Base-by-base conservation (phyloP, 2,113 vertebrate species). In the Rhea pennata region DNA sequence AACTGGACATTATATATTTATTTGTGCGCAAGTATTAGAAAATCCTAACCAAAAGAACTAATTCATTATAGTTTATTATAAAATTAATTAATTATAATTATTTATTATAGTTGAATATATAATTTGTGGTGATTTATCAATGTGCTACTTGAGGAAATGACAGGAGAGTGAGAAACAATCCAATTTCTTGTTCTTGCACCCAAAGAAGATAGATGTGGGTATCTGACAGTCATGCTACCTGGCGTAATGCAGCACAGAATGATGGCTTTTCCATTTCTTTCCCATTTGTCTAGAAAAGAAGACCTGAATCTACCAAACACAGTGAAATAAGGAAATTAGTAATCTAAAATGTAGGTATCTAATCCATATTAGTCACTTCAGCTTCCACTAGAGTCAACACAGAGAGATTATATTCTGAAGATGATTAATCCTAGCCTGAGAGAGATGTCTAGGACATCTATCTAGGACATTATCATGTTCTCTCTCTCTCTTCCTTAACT, bases 401-500 rank as follows among this genome's bases (percentile, higher is more conserved):
- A 92, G 75, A 88, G 73, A 1, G 17, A 81, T 86, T 80, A 81
- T 78, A 61, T 88, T 78, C 72, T 50, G 69, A 78, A 33, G 27
- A 62, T 66, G 40, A 95, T 90, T 84, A 86, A 95, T 94, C 56
- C 48, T 64, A 87, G 29, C 33, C 65, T 88, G 33, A 88, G 73
- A 93, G 23, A 77, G 53, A 20, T 58, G 61, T 88, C 95, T 88
- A 77, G 90, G 90, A 81, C 33, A 14, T 12, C 31, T 87, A 50
- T 10, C 31, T 88, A 54, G 50, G 59, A 90, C 92, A 58, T 96
- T 81, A 77, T 90, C 82, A 84, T 40, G 29, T 29, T 73, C 42
- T 77, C 65, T 27, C 54, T 56, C 27, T 58, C 27, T 31, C 29
- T 58, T 33, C 56, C 33, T 22, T 27, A 51, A 48, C 40, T 29